phyloP scores from a whole-genome alignment of 2,797 vertebrate genomes.

The Scyliorhinus canicula region DNA sequence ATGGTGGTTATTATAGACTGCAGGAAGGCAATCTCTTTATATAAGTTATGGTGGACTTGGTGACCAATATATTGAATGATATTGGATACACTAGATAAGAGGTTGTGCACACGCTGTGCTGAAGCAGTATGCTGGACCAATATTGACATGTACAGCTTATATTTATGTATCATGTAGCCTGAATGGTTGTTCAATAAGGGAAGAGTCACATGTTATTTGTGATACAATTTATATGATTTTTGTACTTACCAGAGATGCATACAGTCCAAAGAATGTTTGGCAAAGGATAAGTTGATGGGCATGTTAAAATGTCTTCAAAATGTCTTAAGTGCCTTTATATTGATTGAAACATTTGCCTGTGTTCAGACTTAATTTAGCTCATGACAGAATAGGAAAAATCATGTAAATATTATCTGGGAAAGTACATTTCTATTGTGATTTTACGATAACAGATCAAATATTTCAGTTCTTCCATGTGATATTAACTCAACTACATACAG shows the following conservation, averaged over 20 bases:
- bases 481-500: background rate
- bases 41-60: no score
- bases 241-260: background rate
- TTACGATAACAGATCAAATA: background rate
- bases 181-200: background rate
- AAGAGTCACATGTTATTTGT: background rate
- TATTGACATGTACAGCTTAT: background rate
- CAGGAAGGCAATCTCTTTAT: no score
- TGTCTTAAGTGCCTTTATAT: background rate
- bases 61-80: no score
- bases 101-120: background rate
- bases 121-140: background rate
- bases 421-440: background rate
- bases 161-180: background rate
- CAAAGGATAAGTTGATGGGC: background rate
- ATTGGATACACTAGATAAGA: background rate
- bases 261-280: background rate
- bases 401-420: background rate
- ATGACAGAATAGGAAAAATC: background rate
- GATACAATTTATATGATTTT: background rate
- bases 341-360: background rate
- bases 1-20: no score
- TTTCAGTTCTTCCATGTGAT: background rate
- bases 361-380: background rate
- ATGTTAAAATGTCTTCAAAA: background rate